These are phyloP conservation scores for Adelphocoris suturalis DNA, from an alignment of 2,888 invertebrate species.

Conservation along the genomic window DNA sequence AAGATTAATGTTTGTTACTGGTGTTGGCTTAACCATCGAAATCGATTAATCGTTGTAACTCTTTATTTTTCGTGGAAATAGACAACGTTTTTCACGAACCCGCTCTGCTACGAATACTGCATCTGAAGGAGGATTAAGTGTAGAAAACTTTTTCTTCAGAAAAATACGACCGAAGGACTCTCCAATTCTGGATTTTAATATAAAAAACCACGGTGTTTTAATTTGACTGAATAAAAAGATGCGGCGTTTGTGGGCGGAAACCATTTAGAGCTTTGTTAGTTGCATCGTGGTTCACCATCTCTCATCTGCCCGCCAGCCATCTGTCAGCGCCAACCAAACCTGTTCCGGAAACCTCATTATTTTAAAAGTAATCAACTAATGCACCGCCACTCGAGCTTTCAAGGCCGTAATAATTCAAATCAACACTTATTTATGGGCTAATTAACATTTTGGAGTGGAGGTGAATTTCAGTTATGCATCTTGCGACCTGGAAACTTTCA, in stretches of 20 bases:
- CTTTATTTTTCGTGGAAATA: too few species aligned
- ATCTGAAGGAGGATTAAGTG: too few species aligned
- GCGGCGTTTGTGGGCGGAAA: constrained; percentile 9
- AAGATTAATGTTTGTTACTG: too few species aligned
- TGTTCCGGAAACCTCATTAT: background rate
- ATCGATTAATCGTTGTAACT: too few species aligned
- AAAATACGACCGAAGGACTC: too few species aligned
- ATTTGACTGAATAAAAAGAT: constrained; percentile 17
- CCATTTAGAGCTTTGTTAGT: constrained; percentile 3
- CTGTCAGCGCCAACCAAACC: background rate
- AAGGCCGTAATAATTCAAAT: background rate
- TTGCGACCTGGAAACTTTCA: too few species aligned
- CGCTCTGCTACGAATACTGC: too few species aligned
- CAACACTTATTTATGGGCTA: background rate
- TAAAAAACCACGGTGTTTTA: background rate
- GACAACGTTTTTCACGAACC: too few species aligned
- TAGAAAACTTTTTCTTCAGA: too few species aligned
- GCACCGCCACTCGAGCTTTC: background rate
- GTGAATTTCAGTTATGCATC: too few species aligned
- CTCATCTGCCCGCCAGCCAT: constrained; percentile 26
- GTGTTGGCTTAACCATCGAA: too few species aligned
- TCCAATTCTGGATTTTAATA: background rate
- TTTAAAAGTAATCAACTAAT: constrained; percentile 28
- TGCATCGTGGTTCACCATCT: constrained; percentile 5
- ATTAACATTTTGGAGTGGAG: too few species aligned